Evolutionary conservation across 2,888 invertebrate genomes (phyloP).

Genomic region (Hydriomena furcata): DNA sequence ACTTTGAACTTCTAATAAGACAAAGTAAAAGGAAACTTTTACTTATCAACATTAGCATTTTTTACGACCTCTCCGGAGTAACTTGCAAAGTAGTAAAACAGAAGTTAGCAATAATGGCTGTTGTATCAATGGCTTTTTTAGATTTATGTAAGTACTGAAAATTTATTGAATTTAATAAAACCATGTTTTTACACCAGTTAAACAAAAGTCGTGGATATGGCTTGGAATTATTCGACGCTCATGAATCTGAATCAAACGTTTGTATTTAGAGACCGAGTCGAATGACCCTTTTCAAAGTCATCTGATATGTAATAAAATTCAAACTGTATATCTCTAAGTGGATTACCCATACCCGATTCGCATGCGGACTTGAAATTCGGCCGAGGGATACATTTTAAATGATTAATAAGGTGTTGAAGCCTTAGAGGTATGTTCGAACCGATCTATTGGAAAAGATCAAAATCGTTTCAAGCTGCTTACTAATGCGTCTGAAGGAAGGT

Average conservation of each 20-base stretch:
- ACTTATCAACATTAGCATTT: constrained; percentile 54
- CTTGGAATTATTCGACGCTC: constrained; percentile 45
- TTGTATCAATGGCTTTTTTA: constrained; percentile 39
- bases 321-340: constrained; percentile 18
- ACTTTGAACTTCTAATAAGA: constrained; percentile 41
- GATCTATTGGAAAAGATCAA: constrained; percentile 1
- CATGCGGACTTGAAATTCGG: too few relatives aligned
- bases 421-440: not conserved
- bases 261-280: constrained; percentile 44
- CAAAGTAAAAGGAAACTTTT: constrained; percentile 43
- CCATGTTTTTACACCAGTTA: constrained; percentile 45
- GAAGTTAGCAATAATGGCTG: constrained; percentile 41
- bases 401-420: not conserved
- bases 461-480: constrained; percentile 6
- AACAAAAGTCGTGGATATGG: constrained; percentile 36
- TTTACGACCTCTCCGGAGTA: constrained; percentile 40
- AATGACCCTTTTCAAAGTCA: constrained; percentile 58
- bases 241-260: constrained; percentile 58
- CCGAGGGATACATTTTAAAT: constrained; percentile 6
- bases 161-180: constrained; percentile 48
- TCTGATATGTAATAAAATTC: constrained; percentile 38
- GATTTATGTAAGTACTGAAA: constrained; percentile 36
- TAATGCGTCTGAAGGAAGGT: constrained; percentile 23
- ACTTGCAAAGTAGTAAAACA: constrained; percentile 40
- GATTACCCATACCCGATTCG: too few relatives aligned